Base-by-base conservation (phyloP, 2,888 invertebrate genomes). In the Phyllotreta striolata region DNA sequence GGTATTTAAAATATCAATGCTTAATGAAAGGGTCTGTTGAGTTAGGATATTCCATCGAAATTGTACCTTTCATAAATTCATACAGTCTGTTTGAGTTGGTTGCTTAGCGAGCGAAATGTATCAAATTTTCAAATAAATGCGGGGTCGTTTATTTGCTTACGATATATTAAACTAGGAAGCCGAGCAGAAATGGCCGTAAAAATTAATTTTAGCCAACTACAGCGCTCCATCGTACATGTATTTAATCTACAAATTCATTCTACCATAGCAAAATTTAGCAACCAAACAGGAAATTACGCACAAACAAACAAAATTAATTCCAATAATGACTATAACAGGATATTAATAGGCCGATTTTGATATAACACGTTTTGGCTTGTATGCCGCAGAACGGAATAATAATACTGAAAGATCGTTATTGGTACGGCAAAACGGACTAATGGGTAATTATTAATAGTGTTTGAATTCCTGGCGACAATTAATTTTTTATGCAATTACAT, bases 321-420 rank as follows among this genome's bases (percentile, higher is more conserved):
- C 64, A 54, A 54, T 57, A 52, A 54, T 62, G 61, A 54, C 54
- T 58, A 44, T 57, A 64, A 57, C 64, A 61, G 64, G 64, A 64
- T 64, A 62, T 64, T 64, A 64, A 57, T 61, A 47, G 64, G 47
- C 9, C 44, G 51, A 59, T 66, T 66, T 66, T 54, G 62, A 59
- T 62, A 59, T 52, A 52, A 60, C 60, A 60, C 44, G 54, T 12
- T 13, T 14, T 10, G 60, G 60, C 35, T 52, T 59, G 43, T 52
- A 38, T 6, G 47, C 40, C 43, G 34, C 54, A 60, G 13, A 38
- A 13, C 35, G 43, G 40, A 60, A 52, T 52, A 38, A 60, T 34
- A 52, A 34, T 60, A 43, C 24, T 24, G 52, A 60, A 60, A 60
- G 52, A 52, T 43, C 52, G 37, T 52, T 60, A 60, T 60, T 60